phyloP scores from a whole-genome alignment of 2,113 vertebrate genomes.

The Picathartes gymnocephalus region DNA sequence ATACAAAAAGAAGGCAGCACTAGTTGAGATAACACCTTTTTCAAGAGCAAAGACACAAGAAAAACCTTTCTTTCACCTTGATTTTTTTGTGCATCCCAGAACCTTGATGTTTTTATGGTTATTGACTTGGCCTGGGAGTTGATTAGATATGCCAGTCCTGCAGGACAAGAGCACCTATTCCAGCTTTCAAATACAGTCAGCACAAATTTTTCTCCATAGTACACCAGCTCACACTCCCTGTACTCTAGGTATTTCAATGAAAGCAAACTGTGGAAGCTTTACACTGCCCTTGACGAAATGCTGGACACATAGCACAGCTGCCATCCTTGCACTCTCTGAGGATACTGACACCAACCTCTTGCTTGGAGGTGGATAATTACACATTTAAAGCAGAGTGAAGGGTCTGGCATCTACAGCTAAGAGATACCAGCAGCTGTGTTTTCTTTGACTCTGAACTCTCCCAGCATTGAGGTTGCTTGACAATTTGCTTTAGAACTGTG shows the following conservation, averaged over 20 bases:
- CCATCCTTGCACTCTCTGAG: background rate
- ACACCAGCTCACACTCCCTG: rapidly evolving
- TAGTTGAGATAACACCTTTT: background rate
- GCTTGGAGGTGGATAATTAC: background rate
- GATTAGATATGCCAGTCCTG: background rate
- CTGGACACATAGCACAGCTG: background rate
- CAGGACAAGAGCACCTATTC: background rate
- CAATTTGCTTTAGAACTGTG: background rate
- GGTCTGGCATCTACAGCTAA: background rate
- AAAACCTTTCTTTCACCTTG: background rate
- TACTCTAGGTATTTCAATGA: background rate
- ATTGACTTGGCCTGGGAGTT: background rate
- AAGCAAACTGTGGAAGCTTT: background rate
- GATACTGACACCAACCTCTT: background rate
- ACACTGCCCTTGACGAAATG: background rate
- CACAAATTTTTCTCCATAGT: background rate
- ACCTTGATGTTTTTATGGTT: background rate
- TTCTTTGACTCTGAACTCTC: background rate
- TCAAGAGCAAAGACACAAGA: background rate
- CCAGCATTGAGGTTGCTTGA: background rate
- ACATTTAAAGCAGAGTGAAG: background rate
- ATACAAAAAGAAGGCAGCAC: background rate
- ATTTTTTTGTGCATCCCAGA: background rate
- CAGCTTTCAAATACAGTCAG: background rate
- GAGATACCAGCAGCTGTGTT: background rate